phyloP scores from a whole-genome alignment of 1,140 invertebrate genomes.

The Philotrypesis tridentata region DNA sequence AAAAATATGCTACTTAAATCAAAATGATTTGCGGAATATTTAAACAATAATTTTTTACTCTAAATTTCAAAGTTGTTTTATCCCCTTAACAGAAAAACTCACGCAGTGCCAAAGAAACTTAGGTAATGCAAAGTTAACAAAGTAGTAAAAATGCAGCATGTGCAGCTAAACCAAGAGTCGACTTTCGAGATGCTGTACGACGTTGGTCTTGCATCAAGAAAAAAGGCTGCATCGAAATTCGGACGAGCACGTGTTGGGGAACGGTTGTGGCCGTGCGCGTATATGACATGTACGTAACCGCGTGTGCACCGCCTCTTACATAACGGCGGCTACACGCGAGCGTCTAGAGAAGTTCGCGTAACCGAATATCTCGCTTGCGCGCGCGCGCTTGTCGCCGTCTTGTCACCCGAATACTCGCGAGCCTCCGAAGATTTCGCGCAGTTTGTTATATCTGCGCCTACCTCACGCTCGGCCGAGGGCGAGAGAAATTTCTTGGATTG shows the following conservation, averaged over 20 bases:
- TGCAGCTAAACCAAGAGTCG: too few relatives aligned
- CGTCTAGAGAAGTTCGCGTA: conserved; percentile 44
- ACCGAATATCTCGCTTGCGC: conserved; percentile 46
- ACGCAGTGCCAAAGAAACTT: too few relatives aligned
- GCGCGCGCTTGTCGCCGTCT: conserved; percentile 18
- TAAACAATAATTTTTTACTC: too few relatives aligned
- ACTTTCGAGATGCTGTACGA: too few relatives aligned
- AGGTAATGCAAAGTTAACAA: too few relatives aligned
- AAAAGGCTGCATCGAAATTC: background rate
- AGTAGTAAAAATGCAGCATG: too few relatives aligned
- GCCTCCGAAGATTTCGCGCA: background rate
- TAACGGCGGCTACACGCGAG: conserved; percentile 40
- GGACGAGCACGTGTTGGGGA: conserved; percentile 23
- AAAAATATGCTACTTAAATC: too few relatives aligned
- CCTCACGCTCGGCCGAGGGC: background rate
- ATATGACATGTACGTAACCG: conserved; percentile 12
- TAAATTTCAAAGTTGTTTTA: too few relatives aligned
- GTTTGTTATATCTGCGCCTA: background rate
- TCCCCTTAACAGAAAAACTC: too few relatives aligned
- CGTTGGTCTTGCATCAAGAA: too few relatives aligned
- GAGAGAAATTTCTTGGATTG: conserved; percentile 4
- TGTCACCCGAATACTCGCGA: background rate
- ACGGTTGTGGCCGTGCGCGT: background rate
- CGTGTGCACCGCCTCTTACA: conserved; percentile 34
- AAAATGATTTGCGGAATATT: too few relatives aligned